phyloP scores from a whole-genome alignment of 2,113 vertebrate genomes.

The Furnarius figulus region DNA sequence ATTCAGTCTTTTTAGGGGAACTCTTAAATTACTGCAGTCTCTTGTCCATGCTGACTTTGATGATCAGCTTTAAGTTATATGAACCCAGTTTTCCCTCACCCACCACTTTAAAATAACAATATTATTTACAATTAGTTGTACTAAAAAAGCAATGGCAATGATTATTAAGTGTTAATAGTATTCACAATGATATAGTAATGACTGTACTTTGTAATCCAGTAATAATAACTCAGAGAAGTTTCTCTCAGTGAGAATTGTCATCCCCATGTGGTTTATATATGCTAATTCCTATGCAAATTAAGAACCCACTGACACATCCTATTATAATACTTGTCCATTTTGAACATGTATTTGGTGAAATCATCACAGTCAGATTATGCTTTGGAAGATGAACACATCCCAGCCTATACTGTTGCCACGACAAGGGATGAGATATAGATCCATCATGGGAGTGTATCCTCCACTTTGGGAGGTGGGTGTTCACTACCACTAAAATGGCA shows the following conservation, averaged over 20 bases:
- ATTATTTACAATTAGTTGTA: not conserved
- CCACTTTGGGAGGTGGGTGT: not conserved
- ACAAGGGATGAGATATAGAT: not conserved
- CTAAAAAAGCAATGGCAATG: not conserved
- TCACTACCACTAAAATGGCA: not conserved
- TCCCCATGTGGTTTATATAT: not conserved
- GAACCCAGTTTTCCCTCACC: not conserved
- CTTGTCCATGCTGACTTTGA: not conserved
- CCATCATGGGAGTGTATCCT: not conserved
- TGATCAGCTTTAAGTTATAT: not conserved
- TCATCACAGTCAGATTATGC: not conserved
- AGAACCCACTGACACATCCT: constrained; percentile 22
- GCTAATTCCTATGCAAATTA: constrained; percentile 38
- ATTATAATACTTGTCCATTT: constrained; percentile 26
- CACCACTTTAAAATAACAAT: not conserved
- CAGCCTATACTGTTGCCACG: not conserved
- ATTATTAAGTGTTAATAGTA: not conserved
- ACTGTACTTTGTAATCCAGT: not conserved
- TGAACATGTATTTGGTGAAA: not conserved
- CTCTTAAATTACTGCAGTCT: not conserved
- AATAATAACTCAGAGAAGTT: constrained; percentile 24
- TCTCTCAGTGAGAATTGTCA: not conserved
- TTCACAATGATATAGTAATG: not conserved
- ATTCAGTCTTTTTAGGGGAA: not conserved
- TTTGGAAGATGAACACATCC: not conserved